Evolutionary conservation across 1,140 invertebrate species (phyloP).

Genomic region (Teleogryllus occipitalis): DNA sequence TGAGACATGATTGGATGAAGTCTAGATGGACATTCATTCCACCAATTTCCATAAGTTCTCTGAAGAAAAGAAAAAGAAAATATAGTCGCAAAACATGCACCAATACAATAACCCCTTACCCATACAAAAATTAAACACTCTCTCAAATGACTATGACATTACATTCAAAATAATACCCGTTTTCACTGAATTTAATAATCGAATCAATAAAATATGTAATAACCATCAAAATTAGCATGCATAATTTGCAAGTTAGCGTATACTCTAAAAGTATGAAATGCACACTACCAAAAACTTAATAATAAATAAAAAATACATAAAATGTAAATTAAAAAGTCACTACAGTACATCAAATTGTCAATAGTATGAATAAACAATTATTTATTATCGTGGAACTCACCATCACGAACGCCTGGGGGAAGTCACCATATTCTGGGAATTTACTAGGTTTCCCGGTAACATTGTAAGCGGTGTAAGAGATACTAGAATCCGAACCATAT

Average conservation of each 20-base stretch:
- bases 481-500: slow-evolving; percentile 77
- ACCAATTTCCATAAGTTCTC: slow-evolving; percentile 32
- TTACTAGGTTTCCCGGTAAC: slow-evolving; percentile 71
- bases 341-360: neutral
- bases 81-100: too few species aligned
- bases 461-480: slow-evolving; percentile 81
- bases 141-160: too few species aligned
- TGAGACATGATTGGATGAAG: slow-evolving; percentile 62
- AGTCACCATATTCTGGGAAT: slow-evolving; percentile 83
- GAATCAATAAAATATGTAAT: too few species aligned
- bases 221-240: too few species aligned
- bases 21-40: slow-evolving; percentile 66
- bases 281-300: too few species aligned
- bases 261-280: too few species aligned
- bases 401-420: slow-evolving; percentile 80
- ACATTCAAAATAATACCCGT: too few species aligned
- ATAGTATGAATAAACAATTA: neutral
- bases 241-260: too few species aligned
- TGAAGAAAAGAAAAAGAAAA: neutral
- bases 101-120: too few species aligned
- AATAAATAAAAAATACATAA: too few species aligned
- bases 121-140: too few species aligned
- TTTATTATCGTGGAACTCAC: slow-evolving; percentile 41
- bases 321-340: neutral
- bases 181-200: too few species aligned